Evolutionary conservation across 2,113 vertebrate genomes (phyloP).

Genomic region (Galbula dea): DNA sequence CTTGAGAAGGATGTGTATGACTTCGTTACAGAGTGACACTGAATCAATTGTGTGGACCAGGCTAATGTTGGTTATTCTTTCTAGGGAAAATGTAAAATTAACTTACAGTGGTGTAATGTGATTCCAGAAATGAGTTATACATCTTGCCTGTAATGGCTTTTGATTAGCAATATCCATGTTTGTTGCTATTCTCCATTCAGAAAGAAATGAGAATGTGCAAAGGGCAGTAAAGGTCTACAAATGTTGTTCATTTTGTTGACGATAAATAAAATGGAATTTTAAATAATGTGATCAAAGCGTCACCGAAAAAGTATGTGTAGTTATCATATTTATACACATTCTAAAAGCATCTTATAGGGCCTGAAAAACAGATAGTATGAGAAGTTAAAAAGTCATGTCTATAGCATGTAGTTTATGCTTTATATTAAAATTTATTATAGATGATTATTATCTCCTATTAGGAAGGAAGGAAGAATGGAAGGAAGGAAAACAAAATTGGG

Average conservation of each 20-base stretch:
- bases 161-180: background rate
- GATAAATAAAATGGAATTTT: conserved; percentile 2
- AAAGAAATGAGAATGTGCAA: background rate
- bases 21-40: background rate
- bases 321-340: background rate
- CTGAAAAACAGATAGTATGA: background rate
- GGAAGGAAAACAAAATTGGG: background rate
- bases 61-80: background rate
- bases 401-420: background rate
- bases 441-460: background rate
- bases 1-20: background rate
- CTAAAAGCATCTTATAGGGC: background rate
- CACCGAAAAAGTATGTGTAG: background rate
- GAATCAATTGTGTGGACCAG: background rate
- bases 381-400: background rate
- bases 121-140: background rate
- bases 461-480: background rate
- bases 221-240: background rate
- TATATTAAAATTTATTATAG: background rate
- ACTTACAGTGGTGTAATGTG: background rate
- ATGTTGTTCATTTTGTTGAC: background rate
- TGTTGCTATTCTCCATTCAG: background rate
- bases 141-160: conserved; percentile 13
- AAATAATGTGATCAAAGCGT: background rate
- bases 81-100: conserved; percentile 26